Evolutionary conservation across 2,797 vertebrate genomes (phyloP).

Genomic region (Coreius guichenoti): DNA sequence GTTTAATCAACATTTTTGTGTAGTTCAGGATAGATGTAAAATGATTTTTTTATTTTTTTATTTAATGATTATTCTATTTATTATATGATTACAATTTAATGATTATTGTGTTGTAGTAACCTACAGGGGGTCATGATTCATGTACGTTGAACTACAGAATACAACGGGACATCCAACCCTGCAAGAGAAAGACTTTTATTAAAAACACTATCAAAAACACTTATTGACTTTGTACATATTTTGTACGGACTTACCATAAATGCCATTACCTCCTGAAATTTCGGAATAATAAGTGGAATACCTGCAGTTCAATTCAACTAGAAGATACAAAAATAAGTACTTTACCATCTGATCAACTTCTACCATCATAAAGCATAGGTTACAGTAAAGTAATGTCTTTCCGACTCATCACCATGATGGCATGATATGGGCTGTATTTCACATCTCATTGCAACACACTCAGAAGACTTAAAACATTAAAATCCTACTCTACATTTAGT

Average conservation of each 20-base stretch:
- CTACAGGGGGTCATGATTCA: not conserved
- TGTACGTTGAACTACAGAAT: not conserved
- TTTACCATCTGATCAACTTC: not conserved
- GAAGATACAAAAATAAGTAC: not conserved
- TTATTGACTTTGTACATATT: not conserved
- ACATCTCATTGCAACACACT: not conserved
- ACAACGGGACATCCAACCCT: not conserved
- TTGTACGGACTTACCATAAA: not conserved
- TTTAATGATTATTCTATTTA: not conserved
- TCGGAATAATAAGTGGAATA: not conserved
- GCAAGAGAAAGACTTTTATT: conserved; percentile 1
- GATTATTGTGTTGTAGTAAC: not conserved
- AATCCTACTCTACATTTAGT: not conserved
- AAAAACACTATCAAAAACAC: not conserved
- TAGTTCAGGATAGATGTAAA: not conserved
- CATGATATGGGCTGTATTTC: not conserved
- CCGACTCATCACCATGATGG: not conserved
- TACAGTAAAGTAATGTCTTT: not conserved
- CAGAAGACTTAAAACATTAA: not conserved
- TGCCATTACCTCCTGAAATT: conserved; percentile 7
- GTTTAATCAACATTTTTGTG: not conserved
- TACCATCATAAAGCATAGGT: no score
- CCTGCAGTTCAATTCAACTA: not conserved
- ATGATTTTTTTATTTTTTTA: no score
- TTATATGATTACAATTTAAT: not conserved